Base-by-base conservation (phyloP, 2,888 invertebrate genomes). In the Erebia aethiops region DNA sequence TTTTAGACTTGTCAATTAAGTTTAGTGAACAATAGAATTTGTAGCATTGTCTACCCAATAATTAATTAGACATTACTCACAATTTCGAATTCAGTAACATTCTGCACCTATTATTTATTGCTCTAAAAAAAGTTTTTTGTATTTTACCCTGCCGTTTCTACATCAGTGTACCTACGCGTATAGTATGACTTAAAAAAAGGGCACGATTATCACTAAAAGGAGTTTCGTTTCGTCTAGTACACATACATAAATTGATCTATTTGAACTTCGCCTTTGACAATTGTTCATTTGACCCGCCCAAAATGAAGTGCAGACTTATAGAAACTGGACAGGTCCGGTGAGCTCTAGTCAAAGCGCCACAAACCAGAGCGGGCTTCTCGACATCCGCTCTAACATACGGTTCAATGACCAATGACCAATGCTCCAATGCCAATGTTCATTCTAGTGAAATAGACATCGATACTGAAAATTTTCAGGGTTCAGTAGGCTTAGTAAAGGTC, bases 381-480 rank as follows among this genome's bases (percentile, higher is more conserved):
- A 81, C 84, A 84, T 90, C 88, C 89, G 87, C 80, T 84, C 81
- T 77, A 81, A 77, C 79, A 78, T 76, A 76, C 77, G 82, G 87
- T 88, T 89, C 88, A 88, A 84, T 84, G 89, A 87, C 86, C 81
- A 80, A 66, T 56, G 18, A 86, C 86, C 80, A 80, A 57, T 67
- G 49, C 43, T 67, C n/a, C 51, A 51, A 51, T n/a, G n/a, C n/a
- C 14, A 49, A 49, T 51, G 51, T 16, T 14, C 57, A 67, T 49
- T 58, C 49, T 49, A 16, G 26, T 43, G 58, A 57, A 46, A 65
- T 54, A 56, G 56, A 54, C 11, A 26, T 21, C 51, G 51, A n/a
- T 11, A 16, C 43, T 61, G 43, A 61, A 61, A 11, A 57, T 43
- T 11, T 43, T 57, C 41, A 54, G 18, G 9, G 51, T 67, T 58